Evolutionary conservation across 2,888 invertebrate species (phyloP).

Genomic region (Cephus nigrinus): DNA sequence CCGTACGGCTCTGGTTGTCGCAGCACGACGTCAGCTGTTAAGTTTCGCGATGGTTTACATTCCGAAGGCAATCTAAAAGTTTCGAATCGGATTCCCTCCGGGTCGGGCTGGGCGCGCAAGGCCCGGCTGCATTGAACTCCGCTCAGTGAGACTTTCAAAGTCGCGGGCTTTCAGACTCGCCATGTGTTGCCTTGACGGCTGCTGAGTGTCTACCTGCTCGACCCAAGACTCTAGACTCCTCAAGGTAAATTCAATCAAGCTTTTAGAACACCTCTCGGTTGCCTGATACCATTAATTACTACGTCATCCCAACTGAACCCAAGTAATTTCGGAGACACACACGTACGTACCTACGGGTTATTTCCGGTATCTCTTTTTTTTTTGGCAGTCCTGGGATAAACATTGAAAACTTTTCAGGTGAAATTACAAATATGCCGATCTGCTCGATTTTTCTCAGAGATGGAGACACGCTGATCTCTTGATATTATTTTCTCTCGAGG

Average conservation of each 20-base stretch:
- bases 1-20: not conserved
- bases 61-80: not conserved
- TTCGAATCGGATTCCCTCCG: not conserved
- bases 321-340: not conserved
- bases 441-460: not conserved
- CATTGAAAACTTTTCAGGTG: not conserved
- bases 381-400: too few relatives aligned
- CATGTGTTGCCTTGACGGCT: not conserved
- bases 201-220: not conserved
- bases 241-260: not conserved
- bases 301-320: not conserved
- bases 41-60: not conserved
- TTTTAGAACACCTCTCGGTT: not conserved
- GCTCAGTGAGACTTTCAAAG: not conserved
- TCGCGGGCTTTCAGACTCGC: not conserved
- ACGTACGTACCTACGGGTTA: not conserved
- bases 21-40: not conserved
- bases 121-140: not conserved
- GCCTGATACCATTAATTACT: not conserved
- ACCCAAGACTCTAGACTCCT: not conserved
- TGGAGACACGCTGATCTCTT: too few relatives aligned
- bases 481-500: not conserved
- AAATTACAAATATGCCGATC: not conserved
- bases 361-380: not conserved
- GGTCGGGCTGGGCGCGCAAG: not conserved